Percentiles rank a stretch among this genome's conserved stretches.
phyloP scores from a whole-genome alignment of 2,113 vertebrate genomes.

The Paradoxurus hermaphroditus region DNA sequence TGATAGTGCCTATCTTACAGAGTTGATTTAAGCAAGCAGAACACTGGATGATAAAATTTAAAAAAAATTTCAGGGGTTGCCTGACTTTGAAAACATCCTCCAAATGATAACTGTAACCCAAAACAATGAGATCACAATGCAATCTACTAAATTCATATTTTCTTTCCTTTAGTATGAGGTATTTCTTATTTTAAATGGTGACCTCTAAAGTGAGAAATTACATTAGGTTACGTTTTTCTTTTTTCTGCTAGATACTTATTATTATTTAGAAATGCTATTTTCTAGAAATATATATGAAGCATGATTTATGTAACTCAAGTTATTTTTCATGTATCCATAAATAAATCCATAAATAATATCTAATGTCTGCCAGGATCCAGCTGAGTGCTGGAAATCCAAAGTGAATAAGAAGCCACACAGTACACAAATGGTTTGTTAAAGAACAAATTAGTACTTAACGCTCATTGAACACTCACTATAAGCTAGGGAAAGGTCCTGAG shows the following conservation, averaged over 20 bases:
- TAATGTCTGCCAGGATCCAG: not conserved
- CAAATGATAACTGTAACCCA: not conserved
- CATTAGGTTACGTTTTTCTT: not conserved
- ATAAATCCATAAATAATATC: not conserved
- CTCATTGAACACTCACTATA: not conserved
- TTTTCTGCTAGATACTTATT: not conserved
- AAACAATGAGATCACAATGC: not conserved
- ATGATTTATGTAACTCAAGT: not conserved
- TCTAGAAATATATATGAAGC: not conserved
- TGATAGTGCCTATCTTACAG: not conserved
- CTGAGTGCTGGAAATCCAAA: not conserved
- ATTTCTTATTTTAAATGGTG: not conserved
- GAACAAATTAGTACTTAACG: not conserved
- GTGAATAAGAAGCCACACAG: not conserved
- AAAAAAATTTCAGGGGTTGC: not conserved
- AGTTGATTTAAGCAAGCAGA: not conserved
- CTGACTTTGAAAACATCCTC: not conserved
- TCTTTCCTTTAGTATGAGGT: not conserved
- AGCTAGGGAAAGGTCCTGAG: not conserved
- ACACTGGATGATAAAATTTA: not conserved
- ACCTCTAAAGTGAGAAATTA: not conserved
- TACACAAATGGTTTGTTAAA: not conserved
- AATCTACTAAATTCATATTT: not conserved
- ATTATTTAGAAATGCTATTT: not conserved
- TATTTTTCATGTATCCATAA: not conserved